A percentile compares a stretch with the other conserved stretches of the same genome.
phyloP scores from a whole-genome alignment of 1,140 invertebrate species.

The Euschistus heros region DNA sequence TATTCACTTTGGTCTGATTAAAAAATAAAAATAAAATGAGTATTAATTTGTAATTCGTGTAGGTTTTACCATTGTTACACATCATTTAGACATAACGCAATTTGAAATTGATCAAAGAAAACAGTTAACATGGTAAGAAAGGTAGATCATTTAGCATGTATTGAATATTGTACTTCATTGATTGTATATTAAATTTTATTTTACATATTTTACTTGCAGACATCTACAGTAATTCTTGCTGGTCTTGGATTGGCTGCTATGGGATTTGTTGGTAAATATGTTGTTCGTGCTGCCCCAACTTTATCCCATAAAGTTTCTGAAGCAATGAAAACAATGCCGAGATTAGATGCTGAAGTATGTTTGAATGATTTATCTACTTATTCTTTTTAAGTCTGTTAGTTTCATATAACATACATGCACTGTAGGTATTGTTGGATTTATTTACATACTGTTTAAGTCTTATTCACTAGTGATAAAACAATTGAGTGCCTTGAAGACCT shows the following conservation, averaged over 20 bases:
- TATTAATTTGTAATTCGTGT: no score
- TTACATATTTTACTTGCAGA: constrained; percentile 39
- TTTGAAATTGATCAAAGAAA: no score
- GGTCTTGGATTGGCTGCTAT: constrained; percentile 75
- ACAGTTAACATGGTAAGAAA: no score
- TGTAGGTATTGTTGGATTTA: background rate
- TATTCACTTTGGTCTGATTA: no score
- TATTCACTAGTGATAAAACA: no score
- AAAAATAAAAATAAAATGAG: no score
- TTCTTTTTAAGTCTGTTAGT: background rate
- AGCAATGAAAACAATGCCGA: constrained; percentile 66
- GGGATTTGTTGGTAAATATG: constrained; percentile 67
- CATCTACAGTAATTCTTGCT: constrained; percentile 58
- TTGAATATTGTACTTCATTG: no score
- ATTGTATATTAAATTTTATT: no score
- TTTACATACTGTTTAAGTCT: background rate
- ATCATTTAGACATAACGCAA: no score
- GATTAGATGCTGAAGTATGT: constrained; percentile 54
- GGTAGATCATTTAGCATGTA: no score
- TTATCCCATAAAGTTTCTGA: constrained; percentile 64
- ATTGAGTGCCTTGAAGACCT: no score
- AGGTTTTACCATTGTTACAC: no score
- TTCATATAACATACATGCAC: background rate
- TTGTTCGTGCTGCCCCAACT: constrained; percentile 59
- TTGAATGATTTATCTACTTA: constrained; percentile 4